phyloP scores from a whole-genome alignment of 2,797 vertebrate species.

The Lithobates pipiens region DNA sequence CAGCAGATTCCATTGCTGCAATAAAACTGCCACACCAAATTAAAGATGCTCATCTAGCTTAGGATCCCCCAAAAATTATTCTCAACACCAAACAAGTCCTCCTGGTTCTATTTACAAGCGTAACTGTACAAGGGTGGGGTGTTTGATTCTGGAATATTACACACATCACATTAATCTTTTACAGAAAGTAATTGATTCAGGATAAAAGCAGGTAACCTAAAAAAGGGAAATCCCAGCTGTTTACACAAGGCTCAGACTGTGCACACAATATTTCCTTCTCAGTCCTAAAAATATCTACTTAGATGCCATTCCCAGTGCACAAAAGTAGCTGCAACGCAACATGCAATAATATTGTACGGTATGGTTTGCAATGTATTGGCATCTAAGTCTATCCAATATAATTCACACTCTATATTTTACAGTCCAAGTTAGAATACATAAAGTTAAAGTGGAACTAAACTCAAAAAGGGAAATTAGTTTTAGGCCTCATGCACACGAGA shows the following conservation, averaged over 20 bases:
- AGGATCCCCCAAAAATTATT: background rate
- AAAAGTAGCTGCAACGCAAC: too few species aligned
- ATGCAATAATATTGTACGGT: background rate
- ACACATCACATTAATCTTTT: too few species aligned
- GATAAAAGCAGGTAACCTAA: background rate
- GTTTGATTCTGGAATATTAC: background rate
- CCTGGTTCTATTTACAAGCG: background rate
- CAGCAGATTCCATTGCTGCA: background rate
- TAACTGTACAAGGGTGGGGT: too few species aligned
- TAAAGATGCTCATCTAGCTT: background rate
- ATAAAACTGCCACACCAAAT: background rate
- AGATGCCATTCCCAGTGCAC: background rate
- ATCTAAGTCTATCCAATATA: background rate
- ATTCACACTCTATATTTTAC: too few species aligned
- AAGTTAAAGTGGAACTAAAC: too few species aligned
- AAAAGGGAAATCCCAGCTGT: constrained; percentile 36
- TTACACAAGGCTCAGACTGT: background rate
- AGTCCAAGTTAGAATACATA: too few species aligned
- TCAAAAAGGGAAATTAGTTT: too few species aligned
- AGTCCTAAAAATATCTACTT: constrained; percentile 11
- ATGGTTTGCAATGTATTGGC: too few species aligned
- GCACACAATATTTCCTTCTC: background rate
- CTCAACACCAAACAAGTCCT: too few species aligned
- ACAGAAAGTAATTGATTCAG: background rate
- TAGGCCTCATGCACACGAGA: too few species aligned